A percentile compares a stretch with the other conserved stretches of the same genome.
phyloP scores from a whole-genome alignment of 2,113 vertebrate genomes.

The Urocolius indicus region DNA sequence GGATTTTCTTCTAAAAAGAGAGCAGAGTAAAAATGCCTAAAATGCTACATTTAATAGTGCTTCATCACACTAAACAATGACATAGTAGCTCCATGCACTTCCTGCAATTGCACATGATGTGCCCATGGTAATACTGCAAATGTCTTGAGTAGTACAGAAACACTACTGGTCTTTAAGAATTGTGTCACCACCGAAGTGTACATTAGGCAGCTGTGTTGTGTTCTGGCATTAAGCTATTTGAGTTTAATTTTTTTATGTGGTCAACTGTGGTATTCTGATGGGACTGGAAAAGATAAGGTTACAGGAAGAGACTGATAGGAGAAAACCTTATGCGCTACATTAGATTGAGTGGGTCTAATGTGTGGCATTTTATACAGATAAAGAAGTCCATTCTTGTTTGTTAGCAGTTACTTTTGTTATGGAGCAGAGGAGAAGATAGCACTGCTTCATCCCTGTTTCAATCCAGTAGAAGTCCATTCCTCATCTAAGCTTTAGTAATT shows the following conservation, averaged over 20 bases:
- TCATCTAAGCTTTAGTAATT: conserved; percentile 44
- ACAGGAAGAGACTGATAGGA: conserved; percentile 42
- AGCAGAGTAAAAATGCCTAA: background rate
- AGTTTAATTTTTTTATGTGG: conserved; percentile 45
- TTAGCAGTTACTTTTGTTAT: conserved; percentile 11
- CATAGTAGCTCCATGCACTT: background rate
- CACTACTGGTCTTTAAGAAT: background rate
- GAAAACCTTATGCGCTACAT: conserved; percentile 8
- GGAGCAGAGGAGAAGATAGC: conserved; percentile 21
- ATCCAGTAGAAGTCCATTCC: conserved; percentile 31
- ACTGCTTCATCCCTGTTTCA: conserved; percentile 6
- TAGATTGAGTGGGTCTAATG: conserved; percentile 18
- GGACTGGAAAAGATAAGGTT: conserved; percentile 39
- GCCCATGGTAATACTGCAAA: background rate
- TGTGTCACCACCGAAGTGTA: background rate
- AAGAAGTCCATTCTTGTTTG: background rate
- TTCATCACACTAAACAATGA: background rate
- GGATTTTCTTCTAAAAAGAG: background rate
- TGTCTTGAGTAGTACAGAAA: background rate
- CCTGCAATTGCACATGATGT: background rate
- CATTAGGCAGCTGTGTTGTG: conserved; percentile 24
- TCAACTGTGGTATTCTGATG: conserved; percentile 33
- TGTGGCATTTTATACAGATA: background rate
- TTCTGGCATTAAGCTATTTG: conserved; percentile 16
- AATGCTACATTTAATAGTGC: background rate